Evolutionary conservation across 2,113 vertebrate genomes (phyloP), one percentile per base, ranked within the genome.

Genomic region (Pelusios castaneus): DNA sequence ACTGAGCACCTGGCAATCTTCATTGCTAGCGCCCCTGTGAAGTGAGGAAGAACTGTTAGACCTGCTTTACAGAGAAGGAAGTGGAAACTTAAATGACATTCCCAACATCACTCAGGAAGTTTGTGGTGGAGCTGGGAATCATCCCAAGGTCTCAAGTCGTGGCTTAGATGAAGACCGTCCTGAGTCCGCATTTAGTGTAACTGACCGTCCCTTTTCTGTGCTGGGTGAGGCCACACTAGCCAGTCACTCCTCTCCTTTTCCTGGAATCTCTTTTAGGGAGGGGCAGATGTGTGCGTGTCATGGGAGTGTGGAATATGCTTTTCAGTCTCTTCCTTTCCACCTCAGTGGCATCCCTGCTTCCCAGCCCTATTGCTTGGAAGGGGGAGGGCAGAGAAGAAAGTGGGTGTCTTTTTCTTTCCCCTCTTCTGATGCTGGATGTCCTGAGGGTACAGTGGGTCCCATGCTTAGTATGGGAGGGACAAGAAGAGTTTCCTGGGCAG

Each of bases 401-500:
- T 6, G 17, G 34, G 80, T 9, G 9, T 16, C 70, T 1, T 55
- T 86, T 85, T 89, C 88, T 87, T 24, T 76, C 85, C 6, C 0
- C 77, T 81, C 17, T 70, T 70, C 63, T 17, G n/a, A 38, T 10
- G 22, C 22, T 43, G 19, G 12, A 14, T 43, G 21, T 1, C n/a
- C 43, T 38, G 79, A 0, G 3, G 49, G 78, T 56, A 4, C 0
- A 13, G 73, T 75, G 7, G 17, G 9, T 13, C 3, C 29, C 38
- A 2, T 34, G 6, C 1, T 0, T 2, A 5, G 58, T 45, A 24
- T 4, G 80, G 85, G 56, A 78, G 34, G 31, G 7, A 70, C n/a
- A 21, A 73, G 51, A 49, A 31, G 34, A 24, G 0, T 14, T 0
- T 80, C 54, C 10, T n/a, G n/a, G n/a, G n/a, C n/a, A n/a, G n/a